A percentile compares a stretch with the other conserved stretches of the same genome.
phyloP scores from a whole-genome alignment of 1,140 invertebrate species.

The Ceratitis capitata region DNA sequence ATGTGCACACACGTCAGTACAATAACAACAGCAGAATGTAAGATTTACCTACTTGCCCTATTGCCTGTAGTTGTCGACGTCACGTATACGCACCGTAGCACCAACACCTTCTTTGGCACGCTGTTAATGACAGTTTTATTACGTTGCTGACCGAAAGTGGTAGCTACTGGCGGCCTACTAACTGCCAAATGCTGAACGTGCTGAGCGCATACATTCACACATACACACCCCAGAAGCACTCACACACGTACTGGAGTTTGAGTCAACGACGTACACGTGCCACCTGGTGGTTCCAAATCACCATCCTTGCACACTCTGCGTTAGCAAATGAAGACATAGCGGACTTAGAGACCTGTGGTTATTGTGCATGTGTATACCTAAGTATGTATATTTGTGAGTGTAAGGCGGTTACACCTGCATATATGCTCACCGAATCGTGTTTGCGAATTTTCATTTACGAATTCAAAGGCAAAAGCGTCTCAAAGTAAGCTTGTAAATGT shows the following conservation, averaged over 20 bases:
- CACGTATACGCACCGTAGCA: constrained; percentile 11
- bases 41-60: neutral
- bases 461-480: constrained; percentile 1
- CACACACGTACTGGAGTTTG: neutral
- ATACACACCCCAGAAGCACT: neutral
- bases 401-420: neutral
- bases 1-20: neutral
- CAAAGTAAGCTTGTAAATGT: constrained; percentile 10
- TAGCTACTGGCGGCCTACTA: neutral
- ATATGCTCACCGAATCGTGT: neutral
- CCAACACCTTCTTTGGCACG: neutral
- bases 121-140: constrained; percentile 36
- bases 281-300: neutral
- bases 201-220: neutral
- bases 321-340: neutral
- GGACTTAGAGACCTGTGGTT: neutral
- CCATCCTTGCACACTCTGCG: neutral
- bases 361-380: neutral
- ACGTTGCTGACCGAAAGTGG: constrained; percentile 13
- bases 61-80: neutral
- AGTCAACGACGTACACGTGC: neutral
- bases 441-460: neutral
- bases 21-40: neutral
- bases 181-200: neutral
- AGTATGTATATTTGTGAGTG: neutral